These are phyloP conservation scores for Ethmia dodecea DNA, from an alignment of 2,888 invertebrate genomes.

Conservation along the genomic window DNA sequence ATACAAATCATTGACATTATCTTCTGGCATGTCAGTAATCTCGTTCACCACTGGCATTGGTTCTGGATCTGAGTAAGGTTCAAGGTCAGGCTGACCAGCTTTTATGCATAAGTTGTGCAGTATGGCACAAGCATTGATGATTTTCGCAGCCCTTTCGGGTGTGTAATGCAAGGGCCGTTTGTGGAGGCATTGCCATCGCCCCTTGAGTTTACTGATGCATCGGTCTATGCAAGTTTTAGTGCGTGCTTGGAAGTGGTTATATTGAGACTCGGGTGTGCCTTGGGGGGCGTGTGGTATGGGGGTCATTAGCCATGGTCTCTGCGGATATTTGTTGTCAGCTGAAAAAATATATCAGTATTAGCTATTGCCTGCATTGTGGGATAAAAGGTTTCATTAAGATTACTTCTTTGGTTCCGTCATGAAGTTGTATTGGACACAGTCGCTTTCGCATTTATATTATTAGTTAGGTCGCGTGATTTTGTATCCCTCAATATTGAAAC, in stretches of 20 bases:
- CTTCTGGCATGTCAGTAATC: constrained; percentile 40
- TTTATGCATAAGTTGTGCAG: constrained; percentile 42
- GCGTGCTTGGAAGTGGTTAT: constrained; percentile 45
- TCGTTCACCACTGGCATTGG: constrained; percentile 34
- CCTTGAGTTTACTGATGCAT: constrained; percentile 43
- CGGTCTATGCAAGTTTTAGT: constrained; percentile 41
- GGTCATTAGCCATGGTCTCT: constrained; percentile 50
- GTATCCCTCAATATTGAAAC: too few relatives aligned
- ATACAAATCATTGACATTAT: constrained; percentile 46
- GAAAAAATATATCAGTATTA: constrained; percentile 21
- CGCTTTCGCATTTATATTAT: too few relatives aligned
- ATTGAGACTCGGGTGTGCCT: constrained; percentile 47
- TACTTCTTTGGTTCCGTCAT: too few relatives aligned
- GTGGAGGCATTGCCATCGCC: constrained; percentile 44
- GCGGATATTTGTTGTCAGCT: constrained; percentile 46
- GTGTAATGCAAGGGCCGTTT: constrained; percentile 47
- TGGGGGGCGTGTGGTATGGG: constrained; percentile 41
- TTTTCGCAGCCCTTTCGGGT: constrained; percentile 46
- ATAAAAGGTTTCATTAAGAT: too few relatives aligned
- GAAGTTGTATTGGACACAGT: too few relatives aligned
- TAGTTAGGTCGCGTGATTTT: too few relatives aligned
- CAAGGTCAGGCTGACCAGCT: constrained; percentile 36
- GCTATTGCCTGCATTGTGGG: too few relatives aligned
- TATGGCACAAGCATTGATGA: constrained; percentile 51
- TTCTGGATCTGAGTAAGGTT: constrained; percentile 33